Evolutionary conservation across 2,888 invertebrate species (phyloP), one percentile per base, ranked within the genome.

Genomic region (Eudasyphora cyanicolor): DNA sequence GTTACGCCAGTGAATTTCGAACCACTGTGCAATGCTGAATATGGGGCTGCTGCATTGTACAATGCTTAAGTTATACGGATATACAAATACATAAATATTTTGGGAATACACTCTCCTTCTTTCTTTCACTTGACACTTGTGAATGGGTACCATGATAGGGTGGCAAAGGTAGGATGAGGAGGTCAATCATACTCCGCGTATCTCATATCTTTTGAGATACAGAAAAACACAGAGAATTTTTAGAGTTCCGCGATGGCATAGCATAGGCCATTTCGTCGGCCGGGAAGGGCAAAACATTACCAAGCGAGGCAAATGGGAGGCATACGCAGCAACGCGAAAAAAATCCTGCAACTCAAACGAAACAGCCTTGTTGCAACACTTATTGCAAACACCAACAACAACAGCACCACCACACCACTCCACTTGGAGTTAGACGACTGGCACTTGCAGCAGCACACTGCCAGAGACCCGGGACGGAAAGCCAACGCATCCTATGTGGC

Each of bases 81-180:
- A n/a, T 45, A 74, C 42, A n/a, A n/a, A 42, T 29, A 38, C 35
- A n/a, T n/a, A n/a, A n/a, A n/a, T n/a, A n/a, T n/a, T n/a, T n/a
- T n/a, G n/a, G n/a, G n/a, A 27, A 64, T 38, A 70, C 74, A 73
- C 57, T 29, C 38, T 71, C 71, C 57, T 24, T 29, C 78, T 21
- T 74, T 76, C 74, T 75, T 84, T 64, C 76, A 82, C 82, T 82
- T 79, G 79, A 79, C 82, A 84, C 79, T 77, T 75, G 38, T 19
- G 69, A 54, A 67, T 54, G 27, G 42, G 12, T 12, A 62, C 64
- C n/a, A n/a, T n/a, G n/a, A n/a, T n/a, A n/a, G n/a, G n/a, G n/a
- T n/a, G n/a, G n/a, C n/a, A n/a, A n/a, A n/a, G n/a, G n/a, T n/a
- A n/a, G n/a, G n/a, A 54, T 12, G 24, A 76, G 19, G 21, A 10